phyloP scores from a whole-genome alignment of 1,140 invertebrate species.

The Bombus soroeensis region DNA sequence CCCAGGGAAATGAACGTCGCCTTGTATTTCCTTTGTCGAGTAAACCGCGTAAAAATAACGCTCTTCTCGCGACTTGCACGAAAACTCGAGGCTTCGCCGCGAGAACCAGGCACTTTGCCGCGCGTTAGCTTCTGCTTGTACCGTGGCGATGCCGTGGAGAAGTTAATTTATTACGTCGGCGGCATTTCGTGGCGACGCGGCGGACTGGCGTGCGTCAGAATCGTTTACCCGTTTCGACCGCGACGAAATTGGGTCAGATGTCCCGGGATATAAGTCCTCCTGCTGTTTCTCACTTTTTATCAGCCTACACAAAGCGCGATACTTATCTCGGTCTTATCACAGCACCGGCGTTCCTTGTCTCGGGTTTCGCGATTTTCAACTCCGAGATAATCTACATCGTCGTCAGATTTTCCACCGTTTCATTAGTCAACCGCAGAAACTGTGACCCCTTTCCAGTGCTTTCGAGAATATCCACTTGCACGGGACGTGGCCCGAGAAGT shows the following conservation, averaged over 20 bases:
- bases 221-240: conserved; percentile 32
- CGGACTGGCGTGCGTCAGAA: conserved; percentile 45
- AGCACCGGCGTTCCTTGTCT: not conserved
- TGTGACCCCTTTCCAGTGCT: too few species aligned
- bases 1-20: too few species aligned
- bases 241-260: conserved; percentile 40
- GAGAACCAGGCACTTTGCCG: not conserved
- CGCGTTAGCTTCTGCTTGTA: not conserved
- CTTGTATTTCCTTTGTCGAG: too few species aligned
- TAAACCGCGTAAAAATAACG: too few species aligned
- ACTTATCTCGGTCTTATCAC: not conserved
- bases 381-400: conserved; percentile 4
- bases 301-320: conserved; percentile 16
- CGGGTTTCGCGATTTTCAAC: conserved; percentile 21
- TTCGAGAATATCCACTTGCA: too few species aligned
- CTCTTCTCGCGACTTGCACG: too few species aligned
- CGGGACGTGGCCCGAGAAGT: too few species aligned
- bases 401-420: too few species aligned
- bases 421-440: too few species aligned
- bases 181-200: conserved; percentile 37
- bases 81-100: not conserved
- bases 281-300: conserved; percentile 37
- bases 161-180: conserved; percentile 37
- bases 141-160: not conserved
- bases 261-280: conserved; percentile 25